Evolutionary conservation across 2,888 invertebrate species (phyloP), one percentile per base, ranked within the genome.

Genomic region (Ormyrus labotus): DNA sequence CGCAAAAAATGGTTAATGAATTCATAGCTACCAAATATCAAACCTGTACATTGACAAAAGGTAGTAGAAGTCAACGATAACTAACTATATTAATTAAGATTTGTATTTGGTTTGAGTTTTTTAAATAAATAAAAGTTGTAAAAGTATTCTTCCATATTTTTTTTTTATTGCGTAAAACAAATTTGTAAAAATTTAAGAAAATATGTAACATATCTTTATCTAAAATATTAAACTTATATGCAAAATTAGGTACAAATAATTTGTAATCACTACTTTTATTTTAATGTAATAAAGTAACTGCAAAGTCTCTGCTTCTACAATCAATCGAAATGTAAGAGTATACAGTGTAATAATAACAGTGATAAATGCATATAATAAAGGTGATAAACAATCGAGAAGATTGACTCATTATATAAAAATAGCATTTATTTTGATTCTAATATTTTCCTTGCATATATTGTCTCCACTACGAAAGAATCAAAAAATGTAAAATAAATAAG

Each of bases 371-470:
- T 60, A 57, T 34, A 53, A 53, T 58, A 71, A 71, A 71, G 51
- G 51, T 71, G 71, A 71, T 61, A 45, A 71, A 61, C 61, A 71
- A 61, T 61, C 61, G 53, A 71, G 48, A 73, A 64, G 11, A 57
- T 11, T 53, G 34, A 19, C 19, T 19, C 19, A 19, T 19, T 19
- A 19, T 19, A 19, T 19, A 19, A 19, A 19, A 19, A 19, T 19
- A 19, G 19, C 19, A 19, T 53, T 53, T 53, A 19, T 10, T 70
- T 48, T 50, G 58, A 51, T 45, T 71, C 71, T 19, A 19, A 19
- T 19, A 19, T 19, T 19, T 19, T 19, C 19, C 19, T 19, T 19
- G 19, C 19, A 19, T 19, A 19, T 19, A 19, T 19, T 19, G 19
- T 19, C 19, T 19, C 19, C 19, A 19, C 19, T 19, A 19, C 19